Percentiles rank a stretch among this genome's conserved stretches.
Evolutionary conservation across 1,140 invertebrate genomes (phyloP).

Genomic region (Zaprionus capensis): DNA sequence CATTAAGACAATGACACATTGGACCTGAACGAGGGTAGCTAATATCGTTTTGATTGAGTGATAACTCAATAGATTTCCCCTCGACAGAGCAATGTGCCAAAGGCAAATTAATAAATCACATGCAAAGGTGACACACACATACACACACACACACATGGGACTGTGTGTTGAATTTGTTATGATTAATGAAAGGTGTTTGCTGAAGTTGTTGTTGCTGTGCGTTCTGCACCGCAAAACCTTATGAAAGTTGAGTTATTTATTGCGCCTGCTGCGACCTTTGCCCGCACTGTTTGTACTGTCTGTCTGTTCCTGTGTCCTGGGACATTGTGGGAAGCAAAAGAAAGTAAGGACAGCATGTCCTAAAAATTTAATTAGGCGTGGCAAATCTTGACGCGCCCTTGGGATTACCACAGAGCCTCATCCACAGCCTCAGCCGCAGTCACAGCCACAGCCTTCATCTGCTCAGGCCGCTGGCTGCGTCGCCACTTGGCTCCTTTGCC

Average conservation of each 20-base stretch:
- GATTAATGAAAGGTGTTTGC: constrained; percentile 41
- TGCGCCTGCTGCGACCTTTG: constrained; percentile 55
- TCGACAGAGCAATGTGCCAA: constrained; percentile 18
- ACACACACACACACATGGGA: constrained; percentile 4
- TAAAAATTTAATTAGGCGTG: constrained; percentile 65
- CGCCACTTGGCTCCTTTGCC: neutral
- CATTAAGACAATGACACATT: constrained; percentile 69
- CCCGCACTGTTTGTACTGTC: constrained; percentile 13
- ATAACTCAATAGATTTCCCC: constrained; percentile 61
- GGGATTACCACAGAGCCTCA: neutral
- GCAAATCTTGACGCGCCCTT: constrained; percentile 22
- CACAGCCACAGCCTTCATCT: neutral
- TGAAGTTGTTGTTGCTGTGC: neutral
- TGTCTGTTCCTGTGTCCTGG: neutral
- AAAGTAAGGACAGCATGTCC: constrained; percentile 8
- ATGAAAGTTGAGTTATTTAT: constrained; percentile 55
- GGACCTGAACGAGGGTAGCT: constrained; percentile 15
- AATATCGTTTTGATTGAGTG: constrained; percentile 72
- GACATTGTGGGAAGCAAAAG: constrained; percentile 13
- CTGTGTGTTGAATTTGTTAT: constrained; percentile 29
- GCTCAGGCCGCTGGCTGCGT: neutral
- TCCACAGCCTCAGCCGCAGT: neutral
- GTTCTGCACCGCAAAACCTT: constrained; percentile 20
- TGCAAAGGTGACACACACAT: constrained; percentile 10
- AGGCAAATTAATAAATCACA: constrained; percentile 49